Evolutionary conservation across 2,113 vertebrate species (phyloP).

Genomic region (Otus sunia): DNA sequence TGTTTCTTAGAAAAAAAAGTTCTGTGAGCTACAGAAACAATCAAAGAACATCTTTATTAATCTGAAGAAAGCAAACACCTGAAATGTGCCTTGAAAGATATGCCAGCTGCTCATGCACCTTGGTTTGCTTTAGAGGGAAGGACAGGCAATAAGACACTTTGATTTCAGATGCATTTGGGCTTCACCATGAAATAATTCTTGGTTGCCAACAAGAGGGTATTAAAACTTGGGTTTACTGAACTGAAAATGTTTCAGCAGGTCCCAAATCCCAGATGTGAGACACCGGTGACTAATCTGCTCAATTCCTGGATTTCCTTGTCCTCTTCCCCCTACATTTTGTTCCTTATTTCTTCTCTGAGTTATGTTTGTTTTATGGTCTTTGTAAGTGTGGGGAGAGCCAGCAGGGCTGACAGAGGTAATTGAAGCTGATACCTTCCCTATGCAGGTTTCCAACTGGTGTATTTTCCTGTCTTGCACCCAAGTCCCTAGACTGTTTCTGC

Average conservation of each 20-base stretch:
- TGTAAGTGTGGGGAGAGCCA: slow-evolving; percentile 1
- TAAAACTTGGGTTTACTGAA: slow-evolving; percentile 4
- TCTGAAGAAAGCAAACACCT: not conserved
- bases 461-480: not conserved
- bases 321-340: not conserved
- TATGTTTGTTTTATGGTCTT: not conserved
- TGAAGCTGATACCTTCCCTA: not conserved
- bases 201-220: not conserved
- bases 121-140: not conserved
- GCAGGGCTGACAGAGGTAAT: not conserved
- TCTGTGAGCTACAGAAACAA: not conserved
- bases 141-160: not conserved
- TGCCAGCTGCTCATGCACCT: not conserved
- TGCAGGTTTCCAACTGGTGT: not conserved
- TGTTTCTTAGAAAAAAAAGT: not conserved
- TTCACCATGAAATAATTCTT: not conserved
- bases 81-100: not conserved
- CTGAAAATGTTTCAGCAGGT: not conserved
- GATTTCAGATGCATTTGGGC: not conserved
- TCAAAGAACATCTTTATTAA: not conserved
- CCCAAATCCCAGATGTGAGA: not conserved
- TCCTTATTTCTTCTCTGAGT: not conserved
- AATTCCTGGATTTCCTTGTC: not conserved
- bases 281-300: not conserved
- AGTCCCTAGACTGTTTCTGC: not conserved